Percentiles rank a stretch among this genome's conserved stretches.
Conservation (phyloP, 2,113 vertebrate genomes). For the Illadopsis cleaveri region DNA sequence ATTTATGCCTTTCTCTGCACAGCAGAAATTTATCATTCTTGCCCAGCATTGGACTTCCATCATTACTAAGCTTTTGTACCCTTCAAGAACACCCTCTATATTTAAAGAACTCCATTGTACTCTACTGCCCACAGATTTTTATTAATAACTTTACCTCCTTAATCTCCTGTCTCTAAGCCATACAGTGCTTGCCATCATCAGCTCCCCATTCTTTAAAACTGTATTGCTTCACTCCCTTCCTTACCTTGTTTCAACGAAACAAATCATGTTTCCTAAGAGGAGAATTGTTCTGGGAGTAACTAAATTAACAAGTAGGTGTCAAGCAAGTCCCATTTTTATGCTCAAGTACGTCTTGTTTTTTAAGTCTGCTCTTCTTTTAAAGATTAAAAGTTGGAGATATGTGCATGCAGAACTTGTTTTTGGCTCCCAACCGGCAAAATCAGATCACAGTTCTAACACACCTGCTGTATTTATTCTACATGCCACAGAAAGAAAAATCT, state of each 20-base stretch:
- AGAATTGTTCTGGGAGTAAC: not conserved
- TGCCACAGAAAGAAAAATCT: not conserved
- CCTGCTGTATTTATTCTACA: not conserved
- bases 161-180: not conserved
- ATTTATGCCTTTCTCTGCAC: conserved; percentile 30
- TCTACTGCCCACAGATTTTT: conserved; percentile 37
- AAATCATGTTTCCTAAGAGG: not conserved
- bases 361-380: not conserved
- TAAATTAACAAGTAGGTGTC: not conserved
- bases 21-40: conserved; percentile 40
- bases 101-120: conserved; percentile 18
- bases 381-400: not conserved
- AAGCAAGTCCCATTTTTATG: not conserved
- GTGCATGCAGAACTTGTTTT: not conserved
- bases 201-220: not conserved
- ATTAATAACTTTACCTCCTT: conserved; percentile 46
- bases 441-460: not conserved
- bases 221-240: not conserved
- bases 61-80: conserved; percentile 17
- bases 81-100: conserved; percentile 34
- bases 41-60: not conserved
- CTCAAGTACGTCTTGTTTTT: not conserved
- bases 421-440: not conserved
- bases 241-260: conserved; percentile 6
- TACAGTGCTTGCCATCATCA: not conserved